Conservation (phyloP, 2,113 vertebrate genomes). For the Enhydra lutris region DNA sequence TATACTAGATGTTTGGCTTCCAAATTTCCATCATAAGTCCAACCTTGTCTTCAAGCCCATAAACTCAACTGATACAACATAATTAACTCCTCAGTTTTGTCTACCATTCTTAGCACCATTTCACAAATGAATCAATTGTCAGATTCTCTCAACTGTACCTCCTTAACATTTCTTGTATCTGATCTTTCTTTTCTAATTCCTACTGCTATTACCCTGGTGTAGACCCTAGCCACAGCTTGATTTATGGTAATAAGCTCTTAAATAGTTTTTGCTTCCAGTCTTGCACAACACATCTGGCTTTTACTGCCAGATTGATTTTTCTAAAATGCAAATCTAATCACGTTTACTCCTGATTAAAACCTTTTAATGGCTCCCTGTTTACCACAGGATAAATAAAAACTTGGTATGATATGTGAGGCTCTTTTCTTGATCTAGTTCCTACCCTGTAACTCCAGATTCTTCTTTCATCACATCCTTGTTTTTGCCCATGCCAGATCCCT, state of each 20-base stretch:
- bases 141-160: background rate
- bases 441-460: background rate
- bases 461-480: background rate
- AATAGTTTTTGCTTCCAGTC: constrained; percentile 36
- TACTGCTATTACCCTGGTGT: background rate
- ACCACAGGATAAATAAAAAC: constrained; percentile 48
- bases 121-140: background rate
- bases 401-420: background rate
- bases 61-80: background rate
- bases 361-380: constrained; percentile 53
- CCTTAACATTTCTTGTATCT: background rate
- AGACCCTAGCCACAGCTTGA: background rate
- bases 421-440: background rate
- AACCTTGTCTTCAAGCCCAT: background rate
- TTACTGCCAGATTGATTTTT: constrained; percentile 68
- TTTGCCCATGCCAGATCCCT: background rate
- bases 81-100: background rate
- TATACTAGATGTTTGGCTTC: background rate
- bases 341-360: constrained; percentile 66
- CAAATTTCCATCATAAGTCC: background rate
- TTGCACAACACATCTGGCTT: constrained; percentile 60
- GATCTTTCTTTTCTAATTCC: background rate
- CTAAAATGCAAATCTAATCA: constrained; percentile 75
- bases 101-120: background rate
- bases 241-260: constrained; percentile 56